A percentile compares a stretch with the other conserved stretches of the same genome.
These are phyloP conservation scores for Tenthredo distinguenda DNA, from an alignment of 2,888 invertebrate species.

Conservation along the genomic window DNA sequence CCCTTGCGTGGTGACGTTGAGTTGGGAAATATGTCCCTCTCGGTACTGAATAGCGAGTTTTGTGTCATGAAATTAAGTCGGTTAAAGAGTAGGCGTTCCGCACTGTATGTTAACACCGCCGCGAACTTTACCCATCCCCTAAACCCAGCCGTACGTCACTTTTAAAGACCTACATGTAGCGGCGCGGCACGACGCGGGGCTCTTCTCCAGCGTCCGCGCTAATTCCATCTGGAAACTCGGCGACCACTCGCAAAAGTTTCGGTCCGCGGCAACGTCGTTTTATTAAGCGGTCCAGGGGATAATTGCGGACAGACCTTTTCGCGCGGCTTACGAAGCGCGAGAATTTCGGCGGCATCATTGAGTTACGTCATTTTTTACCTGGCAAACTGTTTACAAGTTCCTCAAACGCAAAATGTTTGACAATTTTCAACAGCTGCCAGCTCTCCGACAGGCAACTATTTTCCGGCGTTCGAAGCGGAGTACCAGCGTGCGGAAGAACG, in stretches of 20 bases:
- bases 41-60: conserved; percentile 45
- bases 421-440: not conserved
- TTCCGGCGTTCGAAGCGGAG: not conserved
- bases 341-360: not conserved
- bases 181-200: not conserved
- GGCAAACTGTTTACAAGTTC: not conserved
- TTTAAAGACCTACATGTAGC: conserved; percentile 34
- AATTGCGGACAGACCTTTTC: conserved; percentile 10
- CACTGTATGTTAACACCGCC: conserved; percentile 15
- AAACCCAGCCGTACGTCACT: conserved; percentile 22
- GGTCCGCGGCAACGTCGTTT: not conserved
- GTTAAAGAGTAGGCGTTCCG: conserved; percentile 25
- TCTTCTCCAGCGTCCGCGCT: conserved; percentile 1
- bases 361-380: not conserved
- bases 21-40: conserved; percentile 35
- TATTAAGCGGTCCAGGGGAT: conserved; percentile 44
- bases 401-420: not conserved
- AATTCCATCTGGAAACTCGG: conserved; percentile 13
- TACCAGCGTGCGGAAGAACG: not conserved
- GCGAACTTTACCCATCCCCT: conserved; percentile 2
- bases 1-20: not conserved
- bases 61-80: conserved; percentile 48
- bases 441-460: not conserved
- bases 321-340: not conserved
- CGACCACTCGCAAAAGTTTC: conserved; percentile 18